These are phyloP conservation scores for Furcula furcula DNA, from an alignment of 2,888 invertebrate species.

Conservation along the genomic window DNA sequence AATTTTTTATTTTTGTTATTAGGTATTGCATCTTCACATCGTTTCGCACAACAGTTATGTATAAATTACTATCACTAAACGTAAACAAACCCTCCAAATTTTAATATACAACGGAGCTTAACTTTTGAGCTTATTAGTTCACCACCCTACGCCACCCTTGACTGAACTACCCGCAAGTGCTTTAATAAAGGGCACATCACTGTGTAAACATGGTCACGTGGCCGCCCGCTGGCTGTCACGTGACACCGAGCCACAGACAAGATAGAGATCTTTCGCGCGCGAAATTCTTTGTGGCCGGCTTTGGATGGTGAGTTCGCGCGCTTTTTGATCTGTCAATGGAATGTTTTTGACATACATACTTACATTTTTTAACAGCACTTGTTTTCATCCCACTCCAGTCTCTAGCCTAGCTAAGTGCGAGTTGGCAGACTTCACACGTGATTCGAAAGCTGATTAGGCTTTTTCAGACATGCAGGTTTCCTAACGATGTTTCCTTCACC, in stretches of 20 bases:
- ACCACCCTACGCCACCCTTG: conserved; percentile 27
- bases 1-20: no score
- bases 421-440: no score
- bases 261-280: conserved; percentile 66
- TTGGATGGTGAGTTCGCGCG: conserved; percentile 42
- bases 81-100: conserved; percentile 12
- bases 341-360: conserved; percentile 23
- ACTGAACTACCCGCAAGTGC: conserved; percentile 38
- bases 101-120: conserved; percentile 34
- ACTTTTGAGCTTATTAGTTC: conserved; percentile 34
- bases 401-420: no score
- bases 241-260: conserved; percentile 45
- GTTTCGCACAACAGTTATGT: no score
- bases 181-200: conserved; percentile 66
- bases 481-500: no score
- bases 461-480: no score
- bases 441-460: no score
- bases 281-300: conserved; percentile 64
- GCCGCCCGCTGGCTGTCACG: conserved; percentile 57
- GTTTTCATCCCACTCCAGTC: no score
- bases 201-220: conserved; percentile 70
- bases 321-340: conserved; percentile 42
- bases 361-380: not conserved
- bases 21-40: no score
- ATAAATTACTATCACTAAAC: not conserved